A percentile compares a stretch with the other conserved stretches of the same genome.
phyloP scores from a whole-genome alignment of 2,888 invertebrate species.

The Cephus rjabovi region DNA sequence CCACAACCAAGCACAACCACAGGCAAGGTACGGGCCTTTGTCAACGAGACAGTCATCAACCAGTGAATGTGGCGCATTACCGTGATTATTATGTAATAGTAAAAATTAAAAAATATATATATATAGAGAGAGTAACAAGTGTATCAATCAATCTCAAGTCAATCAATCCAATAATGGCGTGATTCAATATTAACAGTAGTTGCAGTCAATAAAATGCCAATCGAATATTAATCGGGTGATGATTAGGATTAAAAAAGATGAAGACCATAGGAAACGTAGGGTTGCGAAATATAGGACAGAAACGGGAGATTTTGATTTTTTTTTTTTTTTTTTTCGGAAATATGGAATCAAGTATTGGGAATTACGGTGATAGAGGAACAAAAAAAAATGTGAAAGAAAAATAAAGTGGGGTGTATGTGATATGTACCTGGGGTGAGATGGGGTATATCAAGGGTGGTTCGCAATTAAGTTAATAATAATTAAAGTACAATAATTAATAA shows the following conservation, averaged over 20 bases:
- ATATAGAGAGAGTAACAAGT: conserved; percentile 39
- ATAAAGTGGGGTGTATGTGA: not conserved
- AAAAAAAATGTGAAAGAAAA: conserved; percentile 3
- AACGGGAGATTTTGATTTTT: not conserved
- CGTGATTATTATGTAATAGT: conserved; percentile 62
- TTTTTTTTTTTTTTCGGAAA: not conserved
- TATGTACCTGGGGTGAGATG: conserved; percentile 3
- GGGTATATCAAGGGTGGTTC: conserved; percentile 37
- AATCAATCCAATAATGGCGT: conserved; percentile 49
- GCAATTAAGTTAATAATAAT: conserved; percentile 59
- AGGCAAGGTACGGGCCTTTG: conserved; percentile 65
- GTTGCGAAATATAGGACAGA: not conserved
- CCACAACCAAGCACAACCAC: conserved; percentile 67
- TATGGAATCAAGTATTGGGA: not conserved
- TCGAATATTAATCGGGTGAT: conserved; percentile 43
- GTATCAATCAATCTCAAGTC: conserved; percentile 44
- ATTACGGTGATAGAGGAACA: not conserved
- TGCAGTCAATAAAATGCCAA: conserved; percentile 53
- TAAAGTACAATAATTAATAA: conserved; percentile 60
- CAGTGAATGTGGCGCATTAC: conserved; percentile 64
- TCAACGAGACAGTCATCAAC: conserved; percentile 63
- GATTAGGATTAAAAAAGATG: not conserved
- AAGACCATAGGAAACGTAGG: not conserved
- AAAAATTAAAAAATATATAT: conserved; percentile 39
- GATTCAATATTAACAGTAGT: conserved; percentile 52